Conservation (phyloP, 2,888 invertebrate species). For the Frankliniella intonsa region DNA sequence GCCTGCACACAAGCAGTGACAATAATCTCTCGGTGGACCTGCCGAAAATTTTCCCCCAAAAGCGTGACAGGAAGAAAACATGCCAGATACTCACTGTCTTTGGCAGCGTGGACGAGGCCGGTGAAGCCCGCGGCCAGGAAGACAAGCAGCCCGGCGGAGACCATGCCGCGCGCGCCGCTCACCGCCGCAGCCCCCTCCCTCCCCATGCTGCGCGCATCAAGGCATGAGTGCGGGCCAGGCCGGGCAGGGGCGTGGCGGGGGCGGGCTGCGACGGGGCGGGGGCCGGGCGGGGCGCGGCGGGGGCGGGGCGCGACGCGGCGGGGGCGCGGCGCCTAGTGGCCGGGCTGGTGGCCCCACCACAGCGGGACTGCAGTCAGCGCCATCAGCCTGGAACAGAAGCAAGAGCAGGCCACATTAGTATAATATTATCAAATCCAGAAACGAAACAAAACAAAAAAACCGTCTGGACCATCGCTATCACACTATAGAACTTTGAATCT, state of each 20-base stretch:
- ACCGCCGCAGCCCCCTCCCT: background rate
- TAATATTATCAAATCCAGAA: too few relatives aligned
- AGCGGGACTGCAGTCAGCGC: background rate
- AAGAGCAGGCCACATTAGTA: too few relatives aligned
- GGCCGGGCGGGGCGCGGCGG: background rate
- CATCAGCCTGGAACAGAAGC: background rate
- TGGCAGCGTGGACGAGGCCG: background rate
- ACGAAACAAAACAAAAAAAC: too few relatives aligned
- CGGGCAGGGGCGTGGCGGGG: background rate
- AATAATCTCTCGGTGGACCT: too few relatives aligned
- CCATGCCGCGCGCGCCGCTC: background rate
- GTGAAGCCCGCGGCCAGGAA: background rate
- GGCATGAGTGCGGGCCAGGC: background rate
- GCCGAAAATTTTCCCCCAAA: too few relatives aligned
- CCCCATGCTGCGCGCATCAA: too few relatives aligned
- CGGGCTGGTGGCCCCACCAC: background rate
- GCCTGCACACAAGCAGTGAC: too few relatives aligned
- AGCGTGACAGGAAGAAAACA: too few relatives aligned
- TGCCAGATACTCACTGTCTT: slow-evolving; percentile 18
- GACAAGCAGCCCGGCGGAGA: background rate
- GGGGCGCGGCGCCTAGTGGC: background rate
- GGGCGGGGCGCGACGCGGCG: background rate
- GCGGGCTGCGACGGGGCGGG: background rate
- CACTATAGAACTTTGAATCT: background rate
- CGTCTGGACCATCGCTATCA: background rate